Percentiles rank a stretch among this genome's conserved stretches.
These are phyloP conservation scores for Parauchenoglanis punctatus DNA, from an alignment of 2,797 vertebrate species.

Conservation along the genomic window DNA sequence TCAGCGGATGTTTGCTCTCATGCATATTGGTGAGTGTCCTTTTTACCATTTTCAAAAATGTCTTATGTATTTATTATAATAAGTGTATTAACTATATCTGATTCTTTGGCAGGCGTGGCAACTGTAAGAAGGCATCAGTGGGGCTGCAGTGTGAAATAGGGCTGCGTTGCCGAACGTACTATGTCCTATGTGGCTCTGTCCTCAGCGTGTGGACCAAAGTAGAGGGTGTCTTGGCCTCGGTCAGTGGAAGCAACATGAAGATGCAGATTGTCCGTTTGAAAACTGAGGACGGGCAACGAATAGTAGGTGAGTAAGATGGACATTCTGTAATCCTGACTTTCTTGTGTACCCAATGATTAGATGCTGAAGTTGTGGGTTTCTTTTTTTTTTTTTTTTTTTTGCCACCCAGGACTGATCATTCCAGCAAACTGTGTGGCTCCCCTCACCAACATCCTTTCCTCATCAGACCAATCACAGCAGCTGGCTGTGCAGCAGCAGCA, in stretches of 20 bases:
- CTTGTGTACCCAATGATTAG: neutral
- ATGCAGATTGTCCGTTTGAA: conserved; percentile 96
- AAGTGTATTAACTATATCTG: neutral
- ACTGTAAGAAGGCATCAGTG: conserved; percentile 93
- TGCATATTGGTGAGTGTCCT: conserved; percentile 87
- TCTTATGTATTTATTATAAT: neutral
- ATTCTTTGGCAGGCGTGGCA: conserved; percentile 84
- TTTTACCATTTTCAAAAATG: neutral
- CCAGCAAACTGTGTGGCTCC: conserved; percentile 93
- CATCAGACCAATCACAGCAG: conserved; percentile 97
- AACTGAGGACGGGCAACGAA: conserved; percentile 95
- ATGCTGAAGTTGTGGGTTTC: neutral
- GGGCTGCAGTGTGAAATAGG: conserved; percentile 94
- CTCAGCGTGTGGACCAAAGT: conserved; percentile 98
- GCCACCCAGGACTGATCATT: conserved; percentile 91
- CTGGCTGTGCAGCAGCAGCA: conserved; percentile 96
- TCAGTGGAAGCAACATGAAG: conserved; percentile 94
- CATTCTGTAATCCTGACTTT: neutral
- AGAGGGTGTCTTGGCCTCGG: conserved; percentile 91
- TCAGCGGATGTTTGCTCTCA: conserved; percentile 94
- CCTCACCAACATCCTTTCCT: conserved; percentile 91
- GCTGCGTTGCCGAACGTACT: conserved; percentile 91
- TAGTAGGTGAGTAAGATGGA: conserved; percentile 84
- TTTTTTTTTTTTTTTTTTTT: neutral
- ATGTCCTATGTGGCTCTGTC: conserved; percentile 94